Evolutionary conservation across 2,888 invertebrate genomes (phyloP).

Genomic region (Leptinotarsa haldemani): DNA sequence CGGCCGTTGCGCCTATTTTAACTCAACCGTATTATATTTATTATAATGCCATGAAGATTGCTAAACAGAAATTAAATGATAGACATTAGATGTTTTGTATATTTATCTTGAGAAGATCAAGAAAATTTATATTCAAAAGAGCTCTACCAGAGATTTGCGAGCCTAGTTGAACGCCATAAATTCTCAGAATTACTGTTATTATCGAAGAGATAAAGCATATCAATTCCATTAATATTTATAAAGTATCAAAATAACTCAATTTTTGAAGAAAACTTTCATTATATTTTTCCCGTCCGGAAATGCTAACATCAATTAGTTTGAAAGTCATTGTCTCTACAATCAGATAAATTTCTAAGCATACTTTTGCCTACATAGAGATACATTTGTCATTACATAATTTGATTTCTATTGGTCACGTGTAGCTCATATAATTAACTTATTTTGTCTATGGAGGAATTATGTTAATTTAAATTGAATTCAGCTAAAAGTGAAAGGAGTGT

Average conservation of each 20-base stretch:
- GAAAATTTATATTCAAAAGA: conserved; percentile 39
- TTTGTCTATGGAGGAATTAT: no score
- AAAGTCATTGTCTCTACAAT: not conserved
- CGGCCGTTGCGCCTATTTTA: conserved; percentile 30
- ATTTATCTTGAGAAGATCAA: conserved; percentile 35
- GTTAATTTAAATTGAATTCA: no score
- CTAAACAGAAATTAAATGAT: conserved; percentile 40
- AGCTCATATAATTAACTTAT: no score
- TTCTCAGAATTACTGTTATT: conserved; percentile 35
- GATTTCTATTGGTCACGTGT: no score
- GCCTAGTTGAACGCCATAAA: conserved; percentile 28
- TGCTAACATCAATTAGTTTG: not conserved
- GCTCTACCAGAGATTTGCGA: conserved; percentile 31
- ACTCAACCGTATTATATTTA: conserved; percentile 33
- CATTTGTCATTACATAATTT: no score
- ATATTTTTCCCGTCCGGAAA: not conserved
- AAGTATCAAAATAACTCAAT: conserved; percentile 34
- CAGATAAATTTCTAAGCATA: no score
- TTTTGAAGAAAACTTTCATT: conserved; percentile 23
- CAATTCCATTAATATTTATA: conserved; percentile 28
- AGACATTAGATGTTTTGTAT: conserved; percentile 32
- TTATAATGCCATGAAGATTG: conserved; percentile 32
- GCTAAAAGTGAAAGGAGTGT: no score
- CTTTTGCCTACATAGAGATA: no score
- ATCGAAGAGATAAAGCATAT: conserved; percentile 27